Conservation (phyloP, 2,888 invertebrate species). For the Pristionchus entomophagus region DNA sequence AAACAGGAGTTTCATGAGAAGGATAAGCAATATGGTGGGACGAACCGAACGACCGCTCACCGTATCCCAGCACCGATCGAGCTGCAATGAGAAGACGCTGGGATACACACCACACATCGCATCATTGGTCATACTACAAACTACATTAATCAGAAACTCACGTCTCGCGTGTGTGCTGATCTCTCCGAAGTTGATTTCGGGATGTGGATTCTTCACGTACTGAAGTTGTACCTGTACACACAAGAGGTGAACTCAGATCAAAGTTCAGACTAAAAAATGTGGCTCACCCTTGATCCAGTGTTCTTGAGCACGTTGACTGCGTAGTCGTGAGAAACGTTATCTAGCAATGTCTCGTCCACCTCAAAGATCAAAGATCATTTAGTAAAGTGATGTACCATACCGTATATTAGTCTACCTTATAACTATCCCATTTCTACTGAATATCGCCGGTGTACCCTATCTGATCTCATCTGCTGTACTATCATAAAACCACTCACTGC, state of each 20-base stretch:
- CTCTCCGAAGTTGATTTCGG: constrained; percentile 52
- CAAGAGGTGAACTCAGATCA: neutral
- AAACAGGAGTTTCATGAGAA: constrained; percentile 53
- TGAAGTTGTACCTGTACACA: constrained; percentile 51
- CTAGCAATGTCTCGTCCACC: constrained; percentile 85
- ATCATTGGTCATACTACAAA: neutral
- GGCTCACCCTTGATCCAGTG: constrained; percentile 86
- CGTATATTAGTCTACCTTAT: neutral
- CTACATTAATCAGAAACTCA: constrained; percentile 9
- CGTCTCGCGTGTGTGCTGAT: constrained; percentile 12
- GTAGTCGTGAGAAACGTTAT: constrained; percentile 97
- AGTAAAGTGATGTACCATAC: too few species aligned
- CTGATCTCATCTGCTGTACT: too few species aligned
- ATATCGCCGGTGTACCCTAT: too few species aligned
- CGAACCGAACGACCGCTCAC: constrained; percentile 56
- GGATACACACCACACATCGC: too few species aligned
- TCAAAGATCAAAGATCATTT: constrained; percentile 43
- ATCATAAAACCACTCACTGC: constrained; percentile 89
- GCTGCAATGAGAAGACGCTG: too few species aligned
- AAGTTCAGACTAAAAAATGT: neutral
- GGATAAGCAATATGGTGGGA: neutral
- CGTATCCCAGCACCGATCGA: constrained; percentile 57
- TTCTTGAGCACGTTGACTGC: constrained; percentile 96
- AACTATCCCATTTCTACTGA: too few species aligned
- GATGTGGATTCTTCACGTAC: constrained; percentile 64